Evolutionary conservation across 2,888 invertebrate species (phyloP).

Genomic region (Chrysolina americana): DNA sequence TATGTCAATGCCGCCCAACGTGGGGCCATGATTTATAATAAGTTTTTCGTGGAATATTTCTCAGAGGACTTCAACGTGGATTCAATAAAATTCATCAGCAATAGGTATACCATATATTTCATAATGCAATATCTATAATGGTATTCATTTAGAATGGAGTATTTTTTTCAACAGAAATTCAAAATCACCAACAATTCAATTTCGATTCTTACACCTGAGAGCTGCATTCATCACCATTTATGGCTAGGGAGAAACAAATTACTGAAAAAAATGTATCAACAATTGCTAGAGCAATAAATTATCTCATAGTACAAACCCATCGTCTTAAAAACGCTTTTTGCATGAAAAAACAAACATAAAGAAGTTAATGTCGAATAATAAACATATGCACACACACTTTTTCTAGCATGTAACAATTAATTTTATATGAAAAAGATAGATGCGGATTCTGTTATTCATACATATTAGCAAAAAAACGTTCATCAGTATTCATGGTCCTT

Average conservation of each 20-base stretch:
- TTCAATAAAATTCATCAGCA: slow-evolving; percentile 40
- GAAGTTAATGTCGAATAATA: no score
- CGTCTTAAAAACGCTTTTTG: background rate
- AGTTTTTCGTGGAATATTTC: no score
- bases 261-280: background rate
- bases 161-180: slow-evolving; percentile 38
- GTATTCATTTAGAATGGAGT: slow-evolving; percentile 33
- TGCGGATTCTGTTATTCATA: no score
- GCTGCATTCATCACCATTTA: background rate
- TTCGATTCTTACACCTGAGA: background rate
- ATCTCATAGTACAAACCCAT: background rate
- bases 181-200: slow-evolving; percentile 5
- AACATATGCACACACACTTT: no score
- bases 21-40: no score
- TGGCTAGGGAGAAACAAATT: background rate
- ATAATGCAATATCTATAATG: slow-evolving; percentile 40
- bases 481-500: background rate
- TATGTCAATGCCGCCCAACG: no score
- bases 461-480: no score
- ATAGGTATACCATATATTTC: slow-evolving; percentile 41
- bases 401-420: no score
- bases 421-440: no score
- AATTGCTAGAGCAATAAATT: background rate
- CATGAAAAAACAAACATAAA: no score
- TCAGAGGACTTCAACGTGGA: background rate